These are phyloP conservation scores for Nibea albiflora DNA, from an alignment of 2,113 vertebrate species.

Conservation along the genomic window DNA sequence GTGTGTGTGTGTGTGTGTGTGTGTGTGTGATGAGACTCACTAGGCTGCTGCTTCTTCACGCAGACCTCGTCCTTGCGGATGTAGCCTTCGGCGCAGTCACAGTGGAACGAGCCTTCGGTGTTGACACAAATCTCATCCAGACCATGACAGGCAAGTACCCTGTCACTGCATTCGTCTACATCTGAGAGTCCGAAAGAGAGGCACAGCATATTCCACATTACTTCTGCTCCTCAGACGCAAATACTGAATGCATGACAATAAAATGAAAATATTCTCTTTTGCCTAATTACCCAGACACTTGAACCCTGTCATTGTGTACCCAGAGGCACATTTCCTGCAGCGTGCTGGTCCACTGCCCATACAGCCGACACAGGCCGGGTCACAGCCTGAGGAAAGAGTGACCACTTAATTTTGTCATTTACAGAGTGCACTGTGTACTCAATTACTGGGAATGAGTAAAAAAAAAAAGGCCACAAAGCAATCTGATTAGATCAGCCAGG, in stretches of 20 bases:
- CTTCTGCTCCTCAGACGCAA: neutral
- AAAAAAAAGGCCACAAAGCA: neutral
- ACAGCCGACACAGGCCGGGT: conserved; percentile 91
- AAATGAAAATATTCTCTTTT: neutral
- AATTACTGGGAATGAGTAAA: neutral
- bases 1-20: neutral
- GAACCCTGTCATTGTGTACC: conserved; percentile 89
- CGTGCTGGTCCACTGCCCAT: conserved; percentile 91
- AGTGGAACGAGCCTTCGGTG: conserved; percentile 89
- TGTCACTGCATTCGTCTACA: conserved; percentile 89
- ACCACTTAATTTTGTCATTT: neutral
- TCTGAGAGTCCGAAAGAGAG: conserved; percentile 78
- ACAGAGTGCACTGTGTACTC: neutral
- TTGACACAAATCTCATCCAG: conserved; percentile 90
- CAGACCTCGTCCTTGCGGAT: conserved; percentile 81
- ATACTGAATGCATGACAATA: neutral
- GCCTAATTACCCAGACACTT: conserved; percentile 90
- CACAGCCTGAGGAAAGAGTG: conserved; percentile 85
- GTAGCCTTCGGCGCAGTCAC: conserved; percentile 87
- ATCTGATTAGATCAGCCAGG: neutral
- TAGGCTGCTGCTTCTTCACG: conserved; percentile 83
- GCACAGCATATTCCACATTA: neutral
- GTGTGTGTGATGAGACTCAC: conserved; percentile 73
- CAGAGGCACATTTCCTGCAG: conserved; percentile 93
- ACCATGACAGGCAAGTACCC: conserved; percentile 85